phyloP scores from a whole-genome alignment of 2,888 invertebrate genomes.

The Habrosyne pyritoides region DNA sequence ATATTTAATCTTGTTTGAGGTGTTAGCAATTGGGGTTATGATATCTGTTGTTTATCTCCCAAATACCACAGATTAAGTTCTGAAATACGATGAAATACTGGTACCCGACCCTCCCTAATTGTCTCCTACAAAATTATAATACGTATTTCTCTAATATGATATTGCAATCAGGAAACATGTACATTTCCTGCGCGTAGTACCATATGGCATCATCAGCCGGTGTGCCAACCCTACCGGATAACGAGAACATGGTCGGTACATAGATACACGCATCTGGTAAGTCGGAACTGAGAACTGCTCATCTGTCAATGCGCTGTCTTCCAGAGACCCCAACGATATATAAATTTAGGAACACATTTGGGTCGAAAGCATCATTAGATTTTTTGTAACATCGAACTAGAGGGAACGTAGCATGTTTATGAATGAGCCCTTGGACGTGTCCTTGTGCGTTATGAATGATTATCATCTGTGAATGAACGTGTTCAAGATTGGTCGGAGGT shows the following conservation, averaged over 20 bases:
- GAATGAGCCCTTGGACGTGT: constrained; percentile 62
- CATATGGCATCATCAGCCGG: constrained; percentile 43
- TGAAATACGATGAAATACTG: background rate
- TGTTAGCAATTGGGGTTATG: too few relatives aligned
- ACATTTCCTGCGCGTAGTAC: constrained; percentile 55
- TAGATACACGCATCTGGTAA: constrained; percentile 55
- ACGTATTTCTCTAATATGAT: constrained; percentile 24
- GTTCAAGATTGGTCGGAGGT: constrained; percentile 18
- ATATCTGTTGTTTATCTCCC: too few relatives aligned
- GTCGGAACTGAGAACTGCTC: constrained; percentile 53
- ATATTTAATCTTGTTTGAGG: too few relatives aligned
- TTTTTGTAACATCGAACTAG: constrained; percentile 52
- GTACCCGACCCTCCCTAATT: background rate
- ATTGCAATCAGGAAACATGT: constrained; percentile 56
- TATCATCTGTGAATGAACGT: constrained; percentile 56
- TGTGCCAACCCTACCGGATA: constrained; percentile 30
- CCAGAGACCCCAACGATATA: constrained; percentile 34
- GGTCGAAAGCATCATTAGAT: constrained; percentile 48
- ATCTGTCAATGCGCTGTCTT: constrained; percentile 49
- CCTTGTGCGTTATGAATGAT: constrained; percentile 63
- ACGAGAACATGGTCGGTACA: constrained; percentile 31
- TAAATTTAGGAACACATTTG: constrained; percentile 58
- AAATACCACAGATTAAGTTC: too few relatives aligned
- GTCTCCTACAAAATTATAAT: too few relatives aligned
- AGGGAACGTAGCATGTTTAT: constrained; percentile 45